Percentiles rank a stretch among this genome's conserved stretches.
Conservation (phyloP, 2,797 vertebrate genomes). For the Falco naumanni region DNA sequence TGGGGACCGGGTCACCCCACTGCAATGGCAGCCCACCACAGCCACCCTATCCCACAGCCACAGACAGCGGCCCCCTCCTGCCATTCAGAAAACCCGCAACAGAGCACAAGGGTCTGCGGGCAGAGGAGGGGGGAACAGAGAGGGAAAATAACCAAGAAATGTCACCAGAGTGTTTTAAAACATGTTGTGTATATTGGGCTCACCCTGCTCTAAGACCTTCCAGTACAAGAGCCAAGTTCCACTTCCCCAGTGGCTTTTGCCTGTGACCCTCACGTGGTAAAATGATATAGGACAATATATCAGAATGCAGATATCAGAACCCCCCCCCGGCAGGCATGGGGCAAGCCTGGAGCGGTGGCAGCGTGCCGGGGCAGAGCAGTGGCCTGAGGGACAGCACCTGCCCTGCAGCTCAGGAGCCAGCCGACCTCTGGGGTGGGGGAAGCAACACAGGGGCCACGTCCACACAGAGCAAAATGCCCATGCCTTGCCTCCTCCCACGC, state of each 20-base stretch:
- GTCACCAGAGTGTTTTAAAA: background rate
- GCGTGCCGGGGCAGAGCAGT: background rate
- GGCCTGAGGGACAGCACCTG: rapidly evolving
- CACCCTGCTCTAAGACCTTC: background rate
- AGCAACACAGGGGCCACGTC: background rate
- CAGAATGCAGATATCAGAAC: background rate
- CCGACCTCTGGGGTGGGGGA: rapidly evolving
- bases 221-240: background rate
- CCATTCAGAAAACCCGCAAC: background rate
- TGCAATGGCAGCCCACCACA: background rate
- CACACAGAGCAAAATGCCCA: too few relatives aligned
- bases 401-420: rapidly evolving
- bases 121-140: background rate
- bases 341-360: rapidly evolving
- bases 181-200: background rate
- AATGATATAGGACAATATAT: background rate
- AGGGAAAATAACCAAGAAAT: background rate
- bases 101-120: background rate
- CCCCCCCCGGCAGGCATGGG: rapidly evolving
- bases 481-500: background rate
- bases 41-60: background rate
- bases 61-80: background rate
- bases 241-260: background rate
- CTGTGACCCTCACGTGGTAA: rapidly evolving
- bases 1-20: rapidly evolving